Evolutionary conservation across 1,140 invertebrate genomes (phyloP), one percentile per base, ranked within the genome.

Genomic region (Drosophila erecta): DNA sequence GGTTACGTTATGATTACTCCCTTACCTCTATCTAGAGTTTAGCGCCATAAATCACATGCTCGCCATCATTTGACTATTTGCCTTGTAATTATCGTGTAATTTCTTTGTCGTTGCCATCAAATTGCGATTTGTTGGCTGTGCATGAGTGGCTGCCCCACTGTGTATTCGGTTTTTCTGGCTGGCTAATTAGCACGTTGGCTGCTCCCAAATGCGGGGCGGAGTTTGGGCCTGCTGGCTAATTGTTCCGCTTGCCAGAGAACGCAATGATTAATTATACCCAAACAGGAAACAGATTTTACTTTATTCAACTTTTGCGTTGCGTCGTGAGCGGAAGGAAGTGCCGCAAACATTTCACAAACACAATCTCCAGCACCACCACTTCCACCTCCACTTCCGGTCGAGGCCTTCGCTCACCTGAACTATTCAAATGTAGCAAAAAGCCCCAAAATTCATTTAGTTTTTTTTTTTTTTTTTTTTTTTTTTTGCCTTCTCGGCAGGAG

Each of bases 221-320:
- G 41, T 33, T 24, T 17, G 40, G 35, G 51, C 8, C 37, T 35
- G 50, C 50, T 56, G 79, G 79, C 85, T 90, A 90, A 89, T 89
- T 89, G 84, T 89, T 89, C 84, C 77, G 54, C 76, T 70, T 84
- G 83, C 83, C 83, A 89, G 49, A 66, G 65, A 76, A 64, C 79
- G 79, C 89, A 89, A 89, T 89, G 84, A 89, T 89, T 89, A 89
- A 89, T 89, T 89, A 89, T 89, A 89, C 72, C 73, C 51, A 84
- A 89, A 89, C 84, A 89, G 84, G 84, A 89, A 89, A 84, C 84
- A 89, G 84, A 89, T 89, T 89, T 89, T 84, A 89, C 85, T 79
- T 89, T 80, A 89, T 80, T 87, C 84, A 89, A 84, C 84, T 89
- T 85, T 77, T 80, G 66, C 70, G 65, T 77, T 80, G 66, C 70